Evolutionary conservation across 2,797 vertebrate species (phyloP), one percentile per base, ranked within the genome.

Genomic region (Chelmon rostratus): DNA sequence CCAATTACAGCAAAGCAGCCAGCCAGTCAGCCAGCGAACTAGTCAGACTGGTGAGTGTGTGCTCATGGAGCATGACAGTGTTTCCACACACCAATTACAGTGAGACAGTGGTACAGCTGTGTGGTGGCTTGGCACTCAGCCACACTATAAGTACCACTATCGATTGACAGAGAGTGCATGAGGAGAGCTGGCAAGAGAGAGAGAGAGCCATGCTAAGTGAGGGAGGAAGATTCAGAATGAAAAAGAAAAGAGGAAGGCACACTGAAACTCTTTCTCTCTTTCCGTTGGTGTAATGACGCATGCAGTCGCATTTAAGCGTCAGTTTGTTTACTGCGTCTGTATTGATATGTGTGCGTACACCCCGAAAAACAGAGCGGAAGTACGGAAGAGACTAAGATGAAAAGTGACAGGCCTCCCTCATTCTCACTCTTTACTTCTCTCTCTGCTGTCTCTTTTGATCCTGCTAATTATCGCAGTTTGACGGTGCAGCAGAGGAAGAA

Each of bases 1-100:
- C 85, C 91, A 88, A 90, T 92, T 88, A 91, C 79, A 86, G 86
- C 67, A 66, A 84, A 89, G 64, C 87, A 88, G 86, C 28, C 85
- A 75, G 68, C 75, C 70, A 81, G 83, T 77, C 79, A 73, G 79
- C 84, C 78, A 46, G 76, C 42, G 82, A 81, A 86, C 68, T 89
- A 80, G 89, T 88, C 86, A 82, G 79, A 72, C 82, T 68, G 89
- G 54, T 64, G 84, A 84, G 88, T 78, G 86, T 89, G 90, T 76
- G 89, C 89, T 93, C 90, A 91, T 88, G 89, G 83, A 86, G 86
- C 90, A 89, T 91, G 90, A 91, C 92, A 91, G 84, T 91, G 88
- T 93, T 93, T 92, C 91, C 91, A 90, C 92, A 89, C 89, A 90
- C 88, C 92, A 94, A 93, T 94, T 94, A 93, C 88, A 74, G 85